A percentile compares a stretch with the other conserved stretches of the same genome.
phyloP scores from a whole-genome alignment of 2,113 vertebrate genomes.

The Raja brachyura region DNA sequence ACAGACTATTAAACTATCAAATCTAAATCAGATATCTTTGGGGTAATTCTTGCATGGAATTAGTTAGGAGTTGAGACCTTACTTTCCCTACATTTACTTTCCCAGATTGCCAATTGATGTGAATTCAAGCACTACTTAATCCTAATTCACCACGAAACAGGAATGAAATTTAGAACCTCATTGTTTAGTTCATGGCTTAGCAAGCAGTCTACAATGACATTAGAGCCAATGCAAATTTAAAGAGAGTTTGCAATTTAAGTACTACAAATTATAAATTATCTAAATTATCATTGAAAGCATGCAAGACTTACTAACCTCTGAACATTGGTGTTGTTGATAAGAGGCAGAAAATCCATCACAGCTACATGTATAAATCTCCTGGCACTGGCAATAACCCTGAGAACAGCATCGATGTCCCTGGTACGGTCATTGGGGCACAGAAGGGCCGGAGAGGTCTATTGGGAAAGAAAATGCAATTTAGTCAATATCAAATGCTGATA shows the following conservation, averaged over 20 bases:
- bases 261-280: neutral
- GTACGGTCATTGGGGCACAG: slow-evolving; percentile 83
- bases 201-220: too few species aligned
- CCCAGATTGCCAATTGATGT: neutral
- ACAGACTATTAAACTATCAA: neutral
- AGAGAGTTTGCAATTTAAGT: neutral
- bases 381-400: slow-evolving; percentile 77
- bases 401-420: slow-evolving; percentile 85
- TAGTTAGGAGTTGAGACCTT: too few species aligned
- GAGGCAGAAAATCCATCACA: slow-evolving; percentile 80
- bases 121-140: too few species aligned
- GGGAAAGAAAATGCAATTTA: slow-evolving; percentile 42
- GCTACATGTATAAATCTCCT: slow-evolving; percentile 81
- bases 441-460: slow-evolving; percentile 80
- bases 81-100: neutral
- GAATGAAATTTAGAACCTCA: neutral
- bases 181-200: neutral
- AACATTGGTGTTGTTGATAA: slow-evolving; percentile 61
- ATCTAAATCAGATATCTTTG: neutral
- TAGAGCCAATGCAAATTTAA: neutral
- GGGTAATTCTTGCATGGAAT: neutral
- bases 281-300: neutral
- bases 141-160: neutral
- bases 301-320: slow-evolving; percentile 58
- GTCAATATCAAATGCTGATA: neutral